A percentile compares a stretch with the other conserved stretches of the same genome.
phyloP scores from a whole-genome alignment of 2,113 vertebrate species.

The Cyanoramphus novaezelandiae region DNA sequence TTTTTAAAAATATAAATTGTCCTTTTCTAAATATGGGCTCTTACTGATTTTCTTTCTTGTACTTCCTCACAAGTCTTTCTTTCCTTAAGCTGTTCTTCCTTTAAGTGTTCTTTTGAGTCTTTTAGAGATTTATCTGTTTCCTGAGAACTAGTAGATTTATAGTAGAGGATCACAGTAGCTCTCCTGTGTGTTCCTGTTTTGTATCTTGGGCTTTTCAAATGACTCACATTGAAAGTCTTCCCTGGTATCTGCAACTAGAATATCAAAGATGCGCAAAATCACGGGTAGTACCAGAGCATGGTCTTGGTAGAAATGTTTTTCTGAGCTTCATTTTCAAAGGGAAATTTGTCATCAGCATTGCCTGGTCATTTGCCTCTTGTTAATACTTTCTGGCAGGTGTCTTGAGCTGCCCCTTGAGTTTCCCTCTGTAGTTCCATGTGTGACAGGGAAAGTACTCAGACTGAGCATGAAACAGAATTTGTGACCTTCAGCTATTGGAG shows the following conservation, averaged over 20 bases:
- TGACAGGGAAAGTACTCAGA: neutral
- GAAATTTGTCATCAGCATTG: neutral
- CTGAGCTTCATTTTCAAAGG: neutral
- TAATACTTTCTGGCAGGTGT: neutral
- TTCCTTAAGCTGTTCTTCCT: neutral
- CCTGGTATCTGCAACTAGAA: neutral
- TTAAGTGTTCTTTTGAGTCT: neutral
- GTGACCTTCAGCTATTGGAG: neutral
- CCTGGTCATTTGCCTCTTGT: neutral
- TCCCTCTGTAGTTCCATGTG: neutral
- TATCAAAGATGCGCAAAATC: neutral
- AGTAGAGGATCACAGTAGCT: neutral
- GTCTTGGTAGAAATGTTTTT: neutral
- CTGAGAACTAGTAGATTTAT: neutral
- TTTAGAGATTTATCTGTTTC: neutral
- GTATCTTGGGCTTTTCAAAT: neutral
- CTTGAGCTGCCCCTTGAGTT: neutral
- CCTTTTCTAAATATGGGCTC: neutral
- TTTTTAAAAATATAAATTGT: rapidly evolving
- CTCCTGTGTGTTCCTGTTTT: neutral
- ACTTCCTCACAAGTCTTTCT: neutral
- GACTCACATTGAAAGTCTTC: neutral
- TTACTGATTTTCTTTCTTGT: neutral
- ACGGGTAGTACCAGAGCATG: too few species aligned
- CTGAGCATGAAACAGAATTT: neutral